These are phyloP conservation scores for Neoaliturus tenellus DNA, from an alignment of 2,888 invertebrate species.

Conservation along the genomic window DNA sequence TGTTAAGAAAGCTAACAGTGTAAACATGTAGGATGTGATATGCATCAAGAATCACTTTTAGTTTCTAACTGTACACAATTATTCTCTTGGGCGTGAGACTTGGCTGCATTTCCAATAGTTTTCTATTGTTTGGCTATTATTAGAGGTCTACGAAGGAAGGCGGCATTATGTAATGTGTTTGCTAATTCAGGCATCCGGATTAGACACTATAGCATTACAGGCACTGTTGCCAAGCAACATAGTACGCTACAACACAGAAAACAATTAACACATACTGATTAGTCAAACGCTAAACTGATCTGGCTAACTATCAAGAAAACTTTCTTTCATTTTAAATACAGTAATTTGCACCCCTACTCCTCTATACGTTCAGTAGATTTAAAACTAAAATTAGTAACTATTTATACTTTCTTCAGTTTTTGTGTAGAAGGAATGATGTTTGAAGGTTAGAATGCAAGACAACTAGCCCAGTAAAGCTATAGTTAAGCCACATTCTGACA, in stretches of 20 bases:
- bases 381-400: no score
- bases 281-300: not conserved
- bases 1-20: no score
- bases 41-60: not conserved
- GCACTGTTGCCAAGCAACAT: not conserved
- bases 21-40: no score
- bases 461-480: no score
- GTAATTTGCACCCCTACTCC: no score
- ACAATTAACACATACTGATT: constrained; percentile 22
- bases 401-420: no score
- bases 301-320: not conserved
- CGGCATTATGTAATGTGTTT: constrained; percentile 23
- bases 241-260: not conserved
- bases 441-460: no score
- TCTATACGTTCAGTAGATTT: no score
- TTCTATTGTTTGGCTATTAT: constrained; percentile 40
- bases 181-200: constrained; percentile 16
- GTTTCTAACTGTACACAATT: not conserved
- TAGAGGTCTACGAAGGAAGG: not conserved
- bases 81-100: not conserved
- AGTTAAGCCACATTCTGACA: no score
- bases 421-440: no score
- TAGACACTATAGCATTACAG: constrained; percentile 23
- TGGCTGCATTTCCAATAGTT: constrained; percentile 17
- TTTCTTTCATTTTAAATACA: not conserved